Evolutionary conservation across 2,888 invertebrate genomes (phyloP).

Genomic region (Hirtodrosophila alboralis): DNA sequence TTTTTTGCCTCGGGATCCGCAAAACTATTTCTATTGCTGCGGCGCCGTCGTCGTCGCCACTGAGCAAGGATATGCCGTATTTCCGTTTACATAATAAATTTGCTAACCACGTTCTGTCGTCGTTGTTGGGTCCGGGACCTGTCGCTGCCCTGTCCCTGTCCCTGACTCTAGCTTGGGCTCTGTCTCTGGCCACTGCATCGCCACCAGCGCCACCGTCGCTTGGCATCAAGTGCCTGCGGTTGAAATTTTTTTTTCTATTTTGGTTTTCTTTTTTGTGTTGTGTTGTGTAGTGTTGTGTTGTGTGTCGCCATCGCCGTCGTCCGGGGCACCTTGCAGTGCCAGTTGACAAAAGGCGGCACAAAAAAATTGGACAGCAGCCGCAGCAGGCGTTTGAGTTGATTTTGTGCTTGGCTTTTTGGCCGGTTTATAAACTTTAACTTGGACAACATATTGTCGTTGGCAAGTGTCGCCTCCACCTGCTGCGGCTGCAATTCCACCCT

Average conservation of each 20-base stretch:
- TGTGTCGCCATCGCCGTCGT: slow-evolving; percentile 30
- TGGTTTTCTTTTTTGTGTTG: slow-evolving; percentile 11
- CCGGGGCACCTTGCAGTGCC: slow-evolving; percentile 44
- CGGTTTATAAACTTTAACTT: slow-evolving; percentile 63
- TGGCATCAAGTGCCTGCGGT: slow-evolving; percentile 76
- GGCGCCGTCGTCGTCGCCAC: slow-evolving; percentile 61
- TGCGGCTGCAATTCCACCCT: slow-evolving; percentile 26
- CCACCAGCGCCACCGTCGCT: slow-evolving; percentile 59
- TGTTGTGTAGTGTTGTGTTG: slow-evolving; percentile 28
- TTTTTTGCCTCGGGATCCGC: slow-evolving; percentile 56
- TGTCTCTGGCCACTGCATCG: slow-evolving; percentile 25
- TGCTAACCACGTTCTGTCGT: slow-evolving; percentile 80
- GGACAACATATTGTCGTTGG: slow-evolving; percentile 49
- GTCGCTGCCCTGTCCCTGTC: neutral
- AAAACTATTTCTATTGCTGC: slow-evolving; percentile 80
- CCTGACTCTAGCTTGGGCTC: slow-evolving; percentile 3
- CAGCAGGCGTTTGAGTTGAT: slow-evolving; percentile 59
- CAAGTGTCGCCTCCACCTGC: slow-evolving; percentile 57
- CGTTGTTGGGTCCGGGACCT: slow-evolving; percentile 40
- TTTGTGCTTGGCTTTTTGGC: slow-evolving; percentile 27
- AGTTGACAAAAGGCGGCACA: slow-evolving; percentile 51
- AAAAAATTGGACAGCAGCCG: slow-evolving; percentile 56
- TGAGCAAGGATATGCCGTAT: slow-evolving; percentile 80
- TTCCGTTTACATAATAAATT: slow-evolving; percentile 79
- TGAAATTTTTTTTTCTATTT: slow-evolving; percentile 23